Evolutionary conservation across 2,113 vertebrate genomes (phyloP).

Genomic region (Camelus dromedarius): DNA sequence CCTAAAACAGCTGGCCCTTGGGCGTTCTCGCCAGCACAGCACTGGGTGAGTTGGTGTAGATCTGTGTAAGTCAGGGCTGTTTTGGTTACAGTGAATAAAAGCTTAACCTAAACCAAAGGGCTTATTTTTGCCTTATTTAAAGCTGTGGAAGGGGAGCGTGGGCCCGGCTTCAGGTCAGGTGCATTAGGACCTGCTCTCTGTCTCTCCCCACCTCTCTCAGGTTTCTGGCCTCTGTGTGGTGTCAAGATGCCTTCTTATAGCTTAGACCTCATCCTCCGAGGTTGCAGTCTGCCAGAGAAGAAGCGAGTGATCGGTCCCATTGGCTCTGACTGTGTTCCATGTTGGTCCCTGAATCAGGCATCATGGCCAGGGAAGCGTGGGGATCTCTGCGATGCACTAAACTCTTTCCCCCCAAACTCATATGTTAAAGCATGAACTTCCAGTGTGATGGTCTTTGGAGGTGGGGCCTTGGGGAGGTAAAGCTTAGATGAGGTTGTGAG

Average conservation of each 20-base stretch:
- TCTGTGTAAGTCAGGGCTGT: not conserved
- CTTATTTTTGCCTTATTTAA: constrained; percentile 24
- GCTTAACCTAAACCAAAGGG: not conserved
- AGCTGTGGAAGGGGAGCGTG: not conserved
- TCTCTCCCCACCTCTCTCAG: not conserved
- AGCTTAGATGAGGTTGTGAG: not conserved
- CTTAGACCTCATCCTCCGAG: not conserved
- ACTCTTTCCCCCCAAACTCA: not conserved
- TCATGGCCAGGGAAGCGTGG: fast-evolving
- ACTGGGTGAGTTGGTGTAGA: not conserved
- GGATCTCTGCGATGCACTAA: not conserved
- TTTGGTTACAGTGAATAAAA: not conserved
- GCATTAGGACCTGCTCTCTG: not conserved
- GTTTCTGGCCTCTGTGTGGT: not conserved
- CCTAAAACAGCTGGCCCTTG: not conserved
- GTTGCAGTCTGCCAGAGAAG: not conserved
- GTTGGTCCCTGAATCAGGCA: not conserved
- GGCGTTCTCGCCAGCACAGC: not conserved
- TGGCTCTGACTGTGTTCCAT: not conserved
- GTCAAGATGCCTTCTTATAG: not conserved
- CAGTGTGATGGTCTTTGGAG: not conserved
- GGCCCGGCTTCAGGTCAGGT: not conserved
- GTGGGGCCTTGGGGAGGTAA: not conserved
- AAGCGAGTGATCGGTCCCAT: not conserved
- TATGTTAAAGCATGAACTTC: not conserved